Percentiles rank a stretch among this genome's conserved stretches.
phyloP scores from a whole-genome alignment of 2,888 invertebrate species.

The Pasiphila rectangulata region DNA sequence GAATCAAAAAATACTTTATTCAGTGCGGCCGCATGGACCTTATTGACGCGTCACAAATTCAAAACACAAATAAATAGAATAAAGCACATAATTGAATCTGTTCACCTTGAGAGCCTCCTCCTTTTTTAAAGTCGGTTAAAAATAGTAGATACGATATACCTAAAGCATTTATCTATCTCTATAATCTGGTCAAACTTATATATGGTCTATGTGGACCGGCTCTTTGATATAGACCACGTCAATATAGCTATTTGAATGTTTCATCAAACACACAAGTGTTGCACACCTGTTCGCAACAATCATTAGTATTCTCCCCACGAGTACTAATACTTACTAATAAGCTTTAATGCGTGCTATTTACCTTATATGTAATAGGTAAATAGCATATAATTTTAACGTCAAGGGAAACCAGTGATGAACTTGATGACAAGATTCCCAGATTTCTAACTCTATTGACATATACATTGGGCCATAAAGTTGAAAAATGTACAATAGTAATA shows the following conservation, averaged over 20 bases:
- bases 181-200: too few species aligned
- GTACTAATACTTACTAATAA: constrained; percentile 8
- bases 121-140: too few species aligned
- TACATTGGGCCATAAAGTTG: background rate
- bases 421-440: background rate
- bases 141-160: too few species aligned
- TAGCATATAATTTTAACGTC: background rate
- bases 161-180: too few species aligned
- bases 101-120: too few species aligned
- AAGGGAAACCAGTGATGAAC: background rate
- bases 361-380: background rate
- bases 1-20: too few species aligned
- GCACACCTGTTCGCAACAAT: constrained; percentile 8
- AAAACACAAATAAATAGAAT: too few species aligned
- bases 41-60: too few species aligned
- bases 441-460: background rate
- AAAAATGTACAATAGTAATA: too few species aligned
- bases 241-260: background rate
- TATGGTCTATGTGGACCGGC: too few species aligned
- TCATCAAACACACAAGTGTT: background rate
- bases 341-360: constrained; percentile 3
- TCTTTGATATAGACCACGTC: background rate
- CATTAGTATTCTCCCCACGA: constrained; percentile 5
- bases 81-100: too few species aligned
- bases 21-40: too few species aligned